Conservation (phyloP, 2,888 invertebrate genomes). For the Caenorhabditis auriculariae region DNA sequence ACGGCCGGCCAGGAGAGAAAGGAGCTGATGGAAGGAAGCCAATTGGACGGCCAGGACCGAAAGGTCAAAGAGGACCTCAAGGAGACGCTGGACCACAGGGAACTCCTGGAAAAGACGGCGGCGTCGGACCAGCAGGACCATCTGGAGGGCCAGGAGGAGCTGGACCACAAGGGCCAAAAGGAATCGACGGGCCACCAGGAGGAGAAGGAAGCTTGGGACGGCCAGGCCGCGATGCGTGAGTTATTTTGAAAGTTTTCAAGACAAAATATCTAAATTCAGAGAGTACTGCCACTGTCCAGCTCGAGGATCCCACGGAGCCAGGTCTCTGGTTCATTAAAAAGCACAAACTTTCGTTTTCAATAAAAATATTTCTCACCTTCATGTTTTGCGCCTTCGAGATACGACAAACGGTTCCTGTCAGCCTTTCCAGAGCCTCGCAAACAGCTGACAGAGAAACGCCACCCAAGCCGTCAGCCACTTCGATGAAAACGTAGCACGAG, state of each 20-base stretch:
- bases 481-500: constrained; percentile 29
- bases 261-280: constrained; percentile 8
- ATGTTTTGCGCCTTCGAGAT: constrained; percentile 12
- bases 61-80: constrained; percentile 51
- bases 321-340: too few relatives aligned
- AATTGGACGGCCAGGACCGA: constrained; percentile 57
- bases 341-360: not conserved
- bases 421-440: constrained; percentile 14
- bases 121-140: constrained; percentile 40
- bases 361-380: constrained; percentile 7
- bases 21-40: constrained; percentile 57
- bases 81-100: constrained; percentile 39
- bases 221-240: constrained; percentile 38
- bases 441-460: constrained; percentile 12
- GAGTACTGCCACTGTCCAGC: constrained; percentile 31
- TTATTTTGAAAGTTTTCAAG: not conserved
- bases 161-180: constrained; percentile 41
- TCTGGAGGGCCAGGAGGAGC: constrained; percentile 40
- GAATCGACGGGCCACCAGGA: constrained; percentile 47
- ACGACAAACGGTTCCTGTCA: constrained; percentile 12
- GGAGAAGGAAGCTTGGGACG: constrained; percentile 34
- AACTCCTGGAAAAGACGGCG: constrained; percentile 43
- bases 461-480: constrained; percentile 23
- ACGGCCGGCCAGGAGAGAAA: constrained; percentile 54
- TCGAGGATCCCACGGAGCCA: constrained; percentile 24